These are phyloP conservation scores for Melieria picta DNA, from an alignment of 2,888 invertebrate species.

Conservation along the genomic window DNA sequence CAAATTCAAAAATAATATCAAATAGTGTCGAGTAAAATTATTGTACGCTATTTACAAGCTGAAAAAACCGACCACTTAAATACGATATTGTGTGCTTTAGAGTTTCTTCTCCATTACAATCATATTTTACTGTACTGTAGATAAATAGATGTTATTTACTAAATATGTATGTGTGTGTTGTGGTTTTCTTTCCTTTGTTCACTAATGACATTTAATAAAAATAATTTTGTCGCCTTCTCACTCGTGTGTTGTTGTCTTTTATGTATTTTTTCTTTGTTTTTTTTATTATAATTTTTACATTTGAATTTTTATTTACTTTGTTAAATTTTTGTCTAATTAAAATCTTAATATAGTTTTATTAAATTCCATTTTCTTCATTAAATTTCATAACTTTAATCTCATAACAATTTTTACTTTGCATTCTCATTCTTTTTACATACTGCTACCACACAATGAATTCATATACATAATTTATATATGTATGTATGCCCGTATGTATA, in stretches of 20 bases:
- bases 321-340: not conserved
- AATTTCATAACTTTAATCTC: not conserved
- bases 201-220: not conserved
- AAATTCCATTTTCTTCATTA: not conserved
- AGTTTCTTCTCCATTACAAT: too few relatives aligned
- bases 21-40: too few relatives aligned
- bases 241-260: not conserved
- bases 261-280: not conserved
- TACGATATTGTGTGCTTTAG: too few relatives aligned
- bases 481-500: constrained; percentile 6
- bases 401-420: not conserved
- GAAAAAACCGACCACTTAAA: too few relatives aligned
- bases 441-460: not conserved
- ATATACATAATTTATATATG: constrained; percentile 1
- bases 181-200: not conserved
- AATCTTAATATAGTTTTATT: constrained; percentile 4
- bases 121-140: too few relatives aligned
- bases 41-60: too few relatives aligned
- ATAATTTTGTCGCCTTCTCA: not conserved
- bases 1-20: too few relatives aligned
- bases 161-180: too few relatives aligned
- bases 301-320: not conserved
- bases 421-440: not conserved
- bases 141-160: too few relatives aligned
- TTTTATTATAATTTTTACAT: not conserved